Conservation (phyloP, 1,140 invertebrate genomes). For the Diachasma alloeum region DNA sequence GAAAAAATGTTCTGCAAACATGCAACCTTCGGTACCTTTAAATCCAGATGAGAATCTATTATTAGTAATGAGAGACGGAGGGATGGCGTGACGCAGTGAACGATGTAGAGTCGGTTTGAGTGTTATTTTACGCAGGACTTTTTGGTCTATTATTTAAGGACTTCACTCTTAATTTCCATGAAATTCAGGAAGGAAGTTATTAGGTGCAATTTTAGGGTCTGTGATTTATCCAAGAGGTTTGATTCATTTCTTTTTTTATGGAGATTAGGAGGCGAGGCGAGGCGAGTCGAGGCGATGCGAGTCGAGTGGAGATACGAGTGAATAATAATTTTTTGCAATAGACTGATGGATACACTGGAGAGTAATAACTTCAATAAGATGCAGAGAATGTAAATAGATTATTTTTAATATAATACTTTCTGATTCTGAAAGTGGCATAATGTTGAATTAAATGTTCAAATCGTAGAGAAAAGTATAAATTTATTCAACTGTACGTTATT, state of each 20-base stretch:
- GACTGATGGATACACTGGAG: background rate
- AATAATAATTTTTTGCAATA: background rate
- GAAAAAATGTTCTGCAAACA: background rate
- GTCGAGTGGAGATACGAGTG: background rate
- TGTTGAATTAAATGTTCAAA: background rate
- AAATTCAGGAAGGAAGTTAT: background rate
- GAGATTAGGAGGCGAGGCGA: background rate
- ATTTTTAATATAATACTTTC: background rate
- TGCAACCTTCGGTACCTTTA: conserved; percentile 17
- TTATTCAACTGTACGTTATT: background rate
- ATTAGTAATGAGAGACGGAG: conserved; percentile 16
- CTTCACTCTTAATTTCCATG: conserved; percentile 1
- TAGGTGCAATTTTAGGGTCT: background rate
- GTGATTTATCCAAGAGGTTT: background rate
- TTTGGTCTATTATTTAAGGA: background rate
- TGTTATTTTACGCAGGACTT: background rate
- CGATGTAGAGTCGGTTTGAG: background rate
- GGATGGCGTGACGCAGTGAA: conserved; percentile 4
- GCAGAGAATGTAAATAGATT: background rate
- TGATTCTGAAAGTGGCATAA: background rate
- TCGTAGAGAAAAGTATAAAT: background rate
- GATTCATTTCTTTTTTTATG: background rate
- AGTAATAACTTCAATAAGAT: background rate
- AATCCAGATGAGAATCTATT: conserved; percentile 26
- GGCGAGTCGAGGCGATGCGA: background rate